Evolutionary conservation across 2,888 invertebrate species (phyloP).

Genomic region (Punctoribates punctum): DNA sequence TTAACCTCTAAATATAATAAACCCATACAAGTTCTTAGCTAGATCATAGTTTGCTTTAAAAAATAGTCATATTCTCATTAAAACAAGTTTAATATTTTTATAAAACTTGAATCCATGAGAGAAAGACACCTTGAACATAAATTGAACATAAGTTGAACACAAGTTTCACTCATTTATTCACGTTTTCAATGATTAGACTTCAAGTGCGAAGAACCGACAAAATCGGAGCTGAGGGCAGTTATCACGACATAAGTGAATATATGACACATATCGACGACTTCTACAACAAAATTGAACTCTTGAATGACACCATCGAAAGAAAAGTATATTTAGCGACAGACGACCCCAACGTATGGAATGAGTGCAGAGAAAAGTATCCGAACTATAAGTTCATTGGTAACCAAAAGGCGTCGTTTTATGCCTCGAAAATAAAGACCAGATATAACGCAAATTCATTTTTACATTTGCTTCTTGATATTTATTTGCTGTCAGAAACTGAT

Average conservation of each 20-base stretch:
- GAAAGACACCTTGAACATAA: too few species aligned
- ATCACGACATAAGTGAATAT: constrained; percentile 89
- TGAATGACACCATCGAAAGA: constrained; percentile 40
- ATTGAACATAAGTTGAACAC: too few species aligned
- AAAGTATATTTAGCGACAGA: constrained; percentile 49
- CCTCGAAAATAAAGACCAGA: constrained; percentile 20
- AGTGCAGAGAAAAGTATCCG: constrained; percentile 10
- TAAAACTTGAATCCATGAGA: too few species aligned
- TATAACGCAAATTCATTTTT: constrained; percentile 66
- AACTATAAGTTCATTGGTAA: constrained; percentile 47
- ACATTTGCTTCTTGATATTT: constrained; percentile 89
- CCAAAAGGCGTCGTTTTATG: constrained; percentile 42
- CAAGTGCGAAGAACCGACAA: constrained; percentile 63
- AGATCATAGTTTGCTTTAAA: too few species aligned
- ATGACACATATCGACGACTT: constrained; percentile 89
- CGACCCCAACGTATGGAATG: constrained; percentile 46
- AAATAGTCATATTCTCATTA: too few species aligned
- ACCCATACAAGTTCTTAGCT: too few species aligned
- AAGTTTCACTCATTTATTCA: too few species aligned
- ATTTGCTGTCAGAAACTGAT: constrained; percentile 81
- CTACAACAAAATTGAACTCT: constrained; percentile 64
- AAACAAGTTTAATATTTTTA: too few species aligned
- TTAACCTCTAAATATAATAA: background rate
- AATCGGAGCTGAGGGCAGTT: constrained; percentile 94
- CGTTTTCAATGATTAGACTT: constrained; percentile 50